Evolutionary conservation across 2,888 invertebrate genomes (phyloP).

Genomic region (Hydroisotoma schaefferi): DNA sequence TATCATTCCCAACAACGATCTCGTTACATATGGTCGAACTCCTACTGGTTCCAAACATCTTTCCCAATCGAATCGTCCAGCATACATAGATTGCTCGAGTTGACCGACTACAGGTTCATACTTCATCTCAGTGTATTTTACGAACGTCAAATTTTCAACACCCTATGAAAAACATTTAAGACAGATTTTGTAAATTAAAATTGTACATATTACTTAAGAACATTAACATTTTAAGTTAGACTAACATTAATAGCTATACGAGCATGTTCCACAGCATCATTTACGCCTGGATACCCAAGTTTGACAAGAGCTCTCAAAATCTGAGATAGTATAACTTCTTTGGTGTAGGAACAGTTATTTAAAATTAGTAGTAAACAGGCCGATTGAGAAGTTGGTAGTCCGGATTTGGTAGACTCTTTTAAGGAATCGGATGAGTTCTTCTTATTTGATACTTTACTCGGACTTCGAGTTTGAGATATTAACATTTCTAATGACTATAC

Average conservation of each 20-base stretch:
- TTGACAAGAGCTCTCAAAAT: conserved; percentile 66
- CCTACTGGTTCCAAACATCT: conserved; percentile 70
- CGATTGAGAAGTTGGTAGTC: conserved; percentile 45
- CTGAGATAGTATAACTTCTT: conserved; percentile 67
- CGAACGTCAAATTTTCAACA: conserved; percentile 50
- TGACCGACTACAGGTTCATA: conserved; percentile 92
- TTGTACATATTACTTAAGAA: too few species aligned
- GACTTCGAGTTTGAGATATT: conserved; percentile 56
- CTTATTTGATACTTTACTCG: conserved; percentile 10
- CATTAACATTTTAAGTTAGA: neutral
- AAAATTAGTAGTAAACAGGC: conserved; percentile 77
- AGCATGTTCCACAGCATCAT: conserved; percentile 64
- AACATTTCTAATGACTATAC: conserved; percentile 68
- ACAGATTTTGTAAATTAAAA: too few species aligned
- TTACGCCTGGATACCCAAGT: conserved; percentile 71
- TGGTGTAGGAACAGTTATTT: conserved; percentile 83
- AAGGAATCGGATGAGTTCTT: conserved; percentile 14
- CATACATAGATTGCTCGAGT: conserved; percentile 93
- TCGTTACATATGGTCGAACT: conserved; percentile 77
- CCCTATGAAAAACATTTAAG: too few species aligned
- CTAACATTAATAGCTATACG: conserved; percentile 50
- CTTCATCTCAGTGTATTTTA: conserved; percentile 69
- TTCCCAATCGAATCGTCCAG: conserved; percentile 82
- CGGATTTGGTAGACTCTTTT: conserved; percentile 9
- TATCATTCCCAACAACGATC: conserved; percentile 55